Evolutionary conservation across 2,797 vertebrate genomes (phyloP).

Genomic region (Nannoperca australis): DNA sequence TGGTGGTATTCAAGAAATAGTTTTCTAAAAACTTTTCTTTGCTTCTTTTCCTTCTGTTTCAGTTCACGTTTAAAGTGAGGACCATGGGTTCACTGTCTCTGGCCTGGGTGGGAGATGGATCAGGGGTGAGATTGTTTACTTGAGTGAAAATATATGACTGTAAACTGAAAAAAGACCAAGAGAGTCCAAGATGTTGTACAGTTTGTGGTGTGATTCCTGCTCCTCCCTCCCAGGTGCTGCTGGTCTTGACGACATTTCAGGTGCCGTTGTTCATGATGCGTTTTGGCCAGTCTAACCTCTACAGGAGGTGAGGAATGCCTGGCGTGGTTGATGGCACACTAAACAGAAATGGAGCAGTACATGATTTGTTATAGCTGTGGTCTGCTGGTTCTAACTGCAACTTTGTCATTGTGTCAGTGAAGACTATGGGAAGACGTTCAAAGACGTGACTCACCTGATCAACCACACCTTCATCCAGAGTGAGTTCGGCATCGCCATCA

Average conservation of each 20-base stretch:
- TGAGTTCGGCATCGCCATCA: constrained; percentile 93
- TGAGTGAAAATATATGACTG: not conserved
- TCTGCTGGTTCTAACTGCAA: constrained; percentile 45
- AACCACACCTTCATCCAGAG: constrained; percentile 95
- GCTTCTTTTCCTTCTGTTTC: constrained; percentile 23
- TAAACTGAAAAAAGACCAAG: not conserved
- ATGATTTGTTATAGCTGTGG: not conserved
- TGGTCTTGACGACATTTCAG: constrained; percentile 93
- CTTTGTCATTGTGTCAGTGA: constrained; percentile 84
- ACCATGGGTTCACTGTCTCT: constrained; percentile 90
- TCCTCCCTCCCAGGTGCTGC: constrained; percentile 86
- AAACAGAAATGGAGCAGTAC: not conserved
- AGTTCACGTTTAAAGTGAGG: constrained; percentile 91
- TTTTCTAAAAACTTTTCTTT: constrained; percentile 10
- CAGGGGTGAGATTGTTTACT: constrained; percentile 88
- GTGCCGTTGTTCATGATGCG: constrained; percentile 90
- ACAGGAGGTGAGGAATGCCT: constrained; percentile 89
- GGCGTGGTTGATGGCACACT: not conserved
- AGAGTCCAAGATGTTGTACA: not conserved
- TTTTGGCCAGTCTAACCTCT: constrained; percentile 92
- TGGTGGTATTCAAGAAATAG: not conserved
- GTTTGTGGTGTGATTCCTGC: not conserved
- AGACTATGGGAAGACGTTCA: constrained; percentile 95
- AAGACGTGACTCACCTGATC: constrained; percentile 92
- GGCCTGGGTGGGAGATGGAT: constrained; percentile 94